phyloP scores from a whole-genome alignment of 2,888 invertebrate species.

The Allolobophora icterica region DNA sequence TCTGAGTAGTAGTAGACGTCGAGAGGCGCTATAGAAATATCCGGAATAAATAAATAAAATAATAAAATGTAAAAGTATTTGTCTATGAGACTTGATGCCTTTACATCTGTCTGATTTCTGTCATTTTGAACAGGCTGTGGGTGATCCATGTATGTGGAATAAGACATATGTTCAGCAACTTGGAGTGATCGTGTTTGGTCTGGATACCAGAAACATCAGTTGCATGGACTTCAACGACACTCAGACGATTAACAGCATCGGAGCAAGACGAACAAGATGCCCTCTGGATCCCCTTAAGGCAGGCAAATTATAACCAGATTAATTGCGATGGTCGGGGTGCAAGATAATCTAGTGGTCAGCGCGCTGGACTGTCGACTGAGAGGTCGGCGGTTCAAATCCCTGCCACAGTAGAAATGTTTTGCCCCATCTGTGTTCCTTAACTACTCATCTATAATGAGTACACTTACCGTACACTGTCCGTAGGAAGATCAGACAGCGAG shows the following conservation, averaged over 20 bases:
- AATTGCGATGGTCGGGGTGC: neutral
- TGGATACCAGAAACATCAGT: neutral
- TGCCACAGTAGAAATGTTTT: too few species aligned
- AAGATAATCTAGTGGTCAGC: too few species aligned
- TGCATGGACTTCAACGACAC: constrained; percentile 20
- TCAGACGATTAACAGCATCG: neutral
- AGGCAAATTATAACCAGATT: neutral
- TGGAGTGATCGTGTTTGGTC: constrained; percentile 6
- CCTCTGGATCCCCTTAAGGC: neutral
- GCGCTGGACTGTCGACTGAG: too few species aligned
- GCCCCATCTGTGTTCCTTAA: too few species aligned
- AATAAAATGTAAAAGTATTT: too few species aligned
- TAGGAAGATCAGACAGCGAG: too few species aligned
- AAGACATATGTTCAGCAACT: neutral
- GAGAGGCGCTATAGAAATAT: too few species aligned
- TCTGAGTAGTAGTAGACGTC: too few species aligned
- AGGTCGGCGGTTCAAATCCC: too few species aligned
- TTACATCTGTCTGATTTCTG: neutral
- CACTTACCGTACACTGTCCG: too few species aligned
- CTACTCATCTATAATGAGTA: too few species aligned
- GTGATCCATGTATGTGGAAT: constrained; percentile 29
- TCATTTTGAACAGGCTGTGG: constrained; percentile 1
- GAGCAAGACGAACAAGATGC: neutral
- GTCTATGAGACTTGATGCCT: neutral
- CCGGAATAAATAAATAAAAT: too few species aligned